phyloP scores from a whole-genome alignment of 2,113 vertebrate species.

The Caranx ignobilis region DNA sequence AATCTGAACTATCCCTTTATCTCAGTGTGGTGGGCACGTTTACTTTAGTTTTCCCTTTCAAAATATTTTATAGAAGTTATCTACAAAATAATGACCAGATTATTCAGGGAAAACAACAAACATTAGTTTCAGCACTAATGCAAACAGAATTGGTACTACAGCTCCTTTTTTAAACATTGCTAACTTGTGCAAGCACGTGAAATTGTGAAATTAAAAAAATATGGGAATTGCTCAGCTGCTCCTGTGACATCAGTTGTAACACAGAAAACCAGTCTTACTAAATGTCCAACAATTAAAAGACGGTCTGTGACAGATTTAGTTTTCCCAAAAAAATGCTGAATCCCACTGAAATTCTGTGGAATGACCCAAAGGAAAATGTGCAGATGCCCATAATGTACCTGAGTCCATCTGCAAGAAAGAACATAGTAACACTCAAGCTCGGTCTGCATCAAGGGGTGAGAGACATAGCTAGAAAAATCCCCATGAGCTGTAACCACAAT shows the following conservation, averaged over 20 bases:
- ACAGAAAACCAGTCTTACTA: background rate
- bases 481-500: conserved; percentile 22
- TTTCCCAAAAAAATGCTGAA: background rate
- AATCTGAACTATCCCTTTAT: no score
- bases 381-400: background rate
- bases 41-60: no score
- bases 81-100: no score
- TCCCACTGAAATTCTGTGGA: background rate
- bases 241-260: background rate
- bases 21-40: no score
- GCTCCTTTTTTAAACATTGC: no score
- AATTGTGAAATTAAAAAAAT: no score
- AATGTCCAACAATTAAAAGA: background rate
- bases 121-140: no score
- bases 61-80: no score
- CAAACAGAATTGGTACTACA: no score
- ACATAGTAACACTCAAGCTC: background rate
- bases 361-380: background rate
- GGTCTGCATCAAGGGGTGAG: background rate
- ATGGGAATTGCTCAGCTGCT: no score
- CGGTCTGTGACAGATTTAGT: background rate
- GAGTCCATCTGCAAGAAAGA: background rate
- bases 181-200: no score
- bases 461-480: conserved; percentile 1
- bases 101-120: no score